phyloP scores from a whole-genome alignment of 2,797 vertebrate genomes.

The Myoxocephalus aenaeus region DNA sequence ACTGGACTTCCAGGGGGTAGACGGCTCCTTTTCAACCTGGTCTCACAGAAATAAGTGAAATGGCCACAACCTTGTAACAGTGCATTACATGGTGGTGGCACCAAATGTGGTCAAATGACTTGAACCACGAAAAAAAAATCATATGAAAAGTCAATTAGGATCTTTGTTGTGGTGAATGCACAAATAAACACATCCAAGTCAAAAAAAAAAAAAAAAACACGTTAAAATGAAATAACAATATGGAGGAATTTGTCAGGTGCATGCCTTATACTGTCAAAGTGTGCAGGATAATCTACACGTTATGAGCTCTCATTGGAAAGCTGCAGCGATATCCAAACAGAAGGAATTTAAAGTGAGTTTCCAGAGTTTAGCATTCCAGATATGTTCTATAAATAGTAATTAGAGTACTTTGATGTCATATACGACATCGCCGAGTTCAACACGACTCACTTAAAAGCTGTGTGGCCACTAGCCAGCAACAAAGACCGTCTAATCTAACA shows the following conservation, averaged over 20 bases:
- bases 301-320: not conserved
- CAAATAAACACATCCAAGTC: not conserved
- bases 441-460: constrained; percentile 21
- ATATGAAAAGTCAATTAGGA: not conserved
- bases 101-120: no score
- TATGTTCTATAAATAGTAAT: not conserved
- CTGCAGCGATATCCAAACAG: not conserved
- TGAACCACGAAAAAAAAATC: not conserved
- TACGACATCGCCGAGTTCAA: not conserved
- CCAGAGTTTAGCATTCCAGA: not conserved
- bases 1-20: not conserved
- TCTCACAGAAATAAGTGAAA: no score
- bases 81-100: no score
- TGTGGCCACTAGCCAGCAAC: constrained; percentile 32
- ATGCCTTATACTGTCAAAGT: no score
- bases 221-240: no score
- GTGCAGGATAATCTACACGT: not conserved
- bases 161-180: not conserved
- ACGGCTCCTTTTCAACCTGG: not conserved
- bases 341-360: not conserved
- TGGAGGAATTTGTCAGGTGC: no score
- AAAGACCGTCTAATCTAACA: constrained; percentile 67
- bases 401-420: not conserved
- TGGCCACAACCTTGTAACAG: not conserved
- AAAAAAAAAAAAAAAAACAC: no score